Percentiles rank a stretch among this genome's conserved stretches.
These are phyloP conservation scores for Nineta flava DNA, from an alignment of 2,888 invertebrate genomes.

Conservation along the genomic window DNA sequence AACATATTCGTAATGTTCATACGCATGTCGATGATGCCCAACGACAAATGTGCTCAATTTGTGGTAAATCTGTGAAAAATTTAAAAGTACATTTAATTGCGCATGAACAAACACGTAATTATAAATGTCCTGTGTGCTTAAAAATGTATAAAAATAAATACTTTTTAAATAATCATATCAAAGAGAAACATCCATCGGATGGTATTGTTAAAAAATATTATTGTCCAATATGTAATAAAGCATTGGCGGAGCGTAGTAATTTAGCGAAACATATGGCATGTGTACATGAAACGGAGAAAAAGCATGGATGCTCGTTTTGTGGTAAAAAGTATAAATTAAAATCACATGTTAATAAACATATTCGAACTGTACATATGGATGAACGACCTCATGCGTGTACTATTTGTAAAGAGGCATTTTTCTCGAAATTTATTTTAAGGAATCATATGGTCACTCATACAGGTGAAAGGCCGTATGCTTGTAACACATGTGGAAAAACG, in stretches of 20 bases:
- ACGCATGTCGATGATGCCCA: neutral
- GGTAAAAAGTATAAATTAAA: neutral
- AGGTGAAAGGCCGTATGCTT: neutral
- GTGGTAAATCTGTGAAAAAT: neutral
- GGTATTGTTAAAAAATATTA: neutral
- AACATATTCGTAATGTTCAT: neutral
- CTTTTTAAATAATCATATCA: neutral
- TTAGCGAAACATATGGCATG: neutral
- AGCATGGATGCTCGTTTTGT: neutral
- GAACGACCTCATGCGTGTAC: neutral
- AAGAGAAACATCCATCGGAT: neutral
- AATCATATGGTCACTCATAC: neutral
- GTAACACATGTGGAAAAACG: neutral
- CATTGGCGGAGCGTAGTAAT: neutral
- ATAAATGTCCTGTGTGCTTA: neutral
- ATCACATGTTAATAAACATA: neutral
- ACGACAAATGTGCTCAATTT: neutral
- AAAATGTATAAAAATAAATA: neutral
- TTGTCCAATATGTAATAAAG: neutral
- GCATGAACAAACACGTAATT: neutral
- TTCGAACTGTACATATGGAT: neutral
- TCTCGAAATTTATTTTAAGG: neutral
- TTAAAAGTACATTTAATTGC: neutral
- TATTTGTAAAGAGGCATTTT: neutral
- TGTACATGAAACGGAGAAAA: neutral